Evolutionary conservation across 2,113 vertebrate genomes (phyloP), one percentile per base, ranked within the genome.

Genomic region (Otus sunia): DNA sequence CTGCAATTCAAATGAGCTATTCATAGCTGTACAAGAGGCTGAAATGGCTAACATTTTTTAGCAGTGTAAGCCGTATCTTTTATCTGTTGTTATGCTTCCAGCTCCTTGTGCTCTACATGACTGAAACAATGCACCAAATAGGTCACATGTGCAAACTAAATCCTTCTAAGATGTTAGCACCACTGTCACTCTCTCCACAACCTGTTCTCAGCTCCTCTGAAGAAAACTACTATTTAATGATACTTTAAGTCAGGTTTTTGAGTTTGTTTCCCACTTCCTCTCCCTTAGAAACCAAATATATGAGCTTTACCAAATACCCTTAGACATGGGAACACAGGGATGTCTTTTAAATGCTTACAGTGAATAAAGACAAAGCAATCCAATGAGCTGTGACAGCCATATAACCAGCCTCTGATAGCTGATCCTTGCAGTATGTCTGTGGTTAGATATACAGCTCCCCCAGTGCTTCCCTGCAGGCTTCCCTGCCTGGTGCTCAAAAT

Each of bases 351-450:
- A 93, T 79, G 88, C 88, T 95, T 92, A 37, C 49, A 59, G 91
- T 69, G 74, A 82, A 92, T 95, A 74, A 91, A 93, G 83, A 87
- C 79, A 78, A 86, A 84, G 92, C 73, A 94, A 91, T 76, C 66
- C 90, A 94, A 94, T 93, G 84, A 95, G 72, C 83, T 93, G 84
- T 95, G 94, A 94, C 94, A 94, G 93, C 92, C 92, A 26, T 58
- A 37, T 62, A 94, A 78, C 76, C 89, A 39, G 76, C 49, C 21
- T 66, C 76, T 82, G 88, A 64, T 56, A 71, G 88, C 88, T 96
- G 96, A 97, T 94, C 88, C 80, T 52, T 59, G 83, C 93, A 73
- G 79, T 39, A 34, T 79, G 90, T 84, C 96, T 94, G 93, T 72
- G 93, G 94, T 96, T 91, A 95, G 93, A 87, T 89, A 82, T 30